These are phyloP conservation scores for Apamea crenata DNA, from an alignment of 2,888 invertebrate genomes.

Conservation along the genomic window DNA sequence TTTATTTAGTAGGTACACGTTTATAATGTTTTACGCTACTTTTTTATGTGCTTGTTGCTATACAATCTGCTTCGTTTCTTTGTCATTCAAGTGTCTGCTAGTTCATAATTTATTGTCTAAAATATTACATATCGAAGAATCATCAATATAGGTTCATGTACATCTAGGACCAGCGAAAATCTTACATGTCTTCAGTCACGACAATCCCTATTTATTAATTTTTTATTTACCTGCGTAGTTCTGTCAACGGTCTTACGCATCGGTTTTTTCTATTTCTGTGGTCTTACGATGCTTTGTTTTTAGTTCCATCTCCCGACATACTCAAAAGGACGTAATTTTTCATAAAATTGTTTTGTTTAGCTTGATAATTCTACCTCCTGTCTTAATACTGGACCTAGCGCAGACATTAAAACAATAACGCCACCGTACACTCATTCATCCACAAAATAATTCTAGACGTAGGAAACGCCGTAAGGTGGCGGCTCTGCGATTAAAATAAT, in stretches of 20 bases:
- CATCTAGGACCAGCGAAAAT: background rate
- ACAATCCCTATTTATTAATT: background rate
- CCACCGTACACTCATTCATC: slow-evolving; percentile 62
- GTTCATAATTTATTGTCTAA: background rate
- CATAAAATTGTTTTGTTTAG: background rate
- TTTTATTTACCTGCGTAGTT: background rate
- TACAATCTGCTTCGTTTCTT: background rate
- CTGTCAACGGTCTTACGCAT: background rate
- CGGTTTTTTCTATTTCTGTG: background rate
- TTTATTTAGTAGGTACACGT: background rate
- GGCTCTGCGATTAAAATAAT: slow-evolving; percentile 87
- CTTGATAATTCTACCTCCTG: slow-evolving; percentile 18
- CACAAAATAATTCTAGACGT: slow-evolving; percentile 71
- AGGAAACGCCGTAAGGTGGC: slow-evolving; percentile 76
- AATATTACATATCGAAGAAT: background rate
- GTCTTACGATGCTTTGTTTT: background rate
- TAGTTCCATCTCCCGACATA: background rate
- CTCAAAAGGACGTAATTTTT: background rate
- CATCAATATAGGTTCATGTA: background rate
- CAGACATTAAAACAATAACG: slow-evolving; percentile 51
- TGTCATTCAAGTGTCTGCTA: background rate
- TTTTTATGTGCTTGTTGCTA: background rate
- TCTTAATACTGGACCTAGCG: slow-evolving; percentile 3
- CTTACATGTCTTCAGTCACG: background rate
- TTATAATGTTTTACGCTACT: background rate